Percentiles rank a stretch among this genome's conserved stretches.
phyloP scores from a whole-genome alignment of 1,140 invertebrate genomes.

The Ctenoplectra terminalis region DNA sequence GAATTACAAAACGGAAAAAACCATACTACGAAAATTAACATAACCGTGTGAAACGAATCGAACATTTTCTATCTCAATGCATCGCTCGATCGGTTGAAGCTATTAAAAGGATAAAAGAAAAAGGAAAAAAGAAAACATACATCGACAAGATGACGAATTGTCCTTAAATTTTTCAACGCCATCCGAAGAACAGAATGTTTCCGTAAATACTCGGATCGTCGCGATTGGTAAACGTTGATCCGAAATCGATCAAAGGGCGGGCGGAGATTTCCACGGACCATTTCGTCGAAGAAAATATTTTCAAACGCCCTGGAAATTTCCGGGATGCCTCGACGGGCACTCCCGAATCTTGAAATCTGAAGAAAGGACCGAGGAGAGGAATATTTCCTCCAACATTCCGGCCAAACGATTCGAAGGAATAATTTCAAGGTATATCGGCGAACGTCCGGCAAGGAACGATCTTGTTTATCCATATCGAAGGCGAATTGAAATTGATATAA shows the following conservation, averaged over 20 bases:
- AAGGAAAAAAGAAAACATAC: too few relatives aligned
- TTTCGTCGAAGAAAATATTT: not conserved
- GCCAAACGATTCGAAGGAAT: conserved; percentile 13
- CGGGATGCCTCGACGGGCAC: not conserved
- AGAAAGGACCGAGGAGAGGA: not conserved
- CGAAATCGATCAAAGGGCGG: not conserved
- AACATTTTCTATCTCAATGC: not conserved
- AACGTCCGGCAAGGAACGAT: conserved; percentile 25
- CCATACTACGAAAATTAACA: too few relatives aligned
- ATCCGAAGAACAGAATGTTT: not conserved
- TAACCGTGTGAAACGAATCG: too few relatives aligned
- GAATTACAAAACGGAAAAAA: not conserved
- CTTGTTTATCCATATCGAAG: conserved; percentile 45
- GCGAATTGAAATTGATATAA: conserved; percentile 54
- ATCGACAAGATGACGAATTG: too few relatives aligned
- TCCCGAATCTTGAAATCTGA: conserved; percentile 28
- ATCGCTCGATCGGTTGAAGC: not conserved
- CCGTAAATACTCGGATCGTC: not conserved
- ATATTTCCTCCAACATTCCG: conserved; percentile 25
- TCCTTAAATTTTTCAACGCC: not conserved
- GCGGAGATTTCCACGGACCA: not conserved
- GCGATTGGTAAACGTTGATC: conserved; percentile 17
- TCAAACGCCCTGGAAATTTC: conserved; percentile 3
- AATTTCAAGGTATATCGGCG: conserved; percentile 38
- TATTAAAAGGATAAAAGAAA: not conserved